A percentile compares a stretch with the other conserved stretches of the same genome.
These are phyloP conservation scores for Atlantisia rogersi DNA, from an alignment of 2,113 vertebrate species.

Conservation along the genomic window DNA sequence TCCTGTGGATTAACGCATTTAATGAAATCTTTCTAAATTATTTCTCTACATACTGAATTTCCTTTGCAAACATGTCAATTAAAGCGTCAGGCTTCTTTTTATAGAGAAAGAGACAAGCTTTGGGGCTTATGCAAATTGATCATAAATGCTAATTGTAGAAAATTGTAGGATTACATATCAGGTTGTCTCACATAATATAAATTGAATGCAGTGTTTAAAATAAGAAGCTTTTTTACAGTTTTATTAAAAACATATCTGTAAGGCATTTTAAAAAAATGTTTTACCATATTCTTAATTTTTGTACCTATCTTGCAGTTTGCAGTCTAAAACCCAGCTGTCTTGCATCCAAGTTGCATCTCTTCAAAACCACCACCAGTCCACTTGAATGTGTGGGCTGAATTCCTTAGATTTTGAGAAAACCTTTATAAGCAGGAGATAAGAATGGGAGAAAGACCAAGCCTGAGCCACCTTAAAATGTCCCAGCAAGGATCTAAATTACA, in stretches of 20 bases:
- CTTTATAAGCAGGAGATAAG: background rate
- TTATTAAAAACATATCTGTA: background rate
- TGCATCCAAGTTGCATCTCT: background rate
- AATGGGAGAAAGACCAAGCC: background rate
- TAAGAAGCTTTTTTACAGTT: background rate
- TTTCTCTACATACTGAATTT: background rate
- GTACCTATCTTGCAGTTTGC: background rate
- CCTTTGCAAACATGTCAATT: background rate
- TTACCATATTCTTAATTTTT: background rate
- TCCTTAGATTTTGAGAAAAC: conserved; percentile 4
- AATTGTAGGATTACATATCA: background rate
- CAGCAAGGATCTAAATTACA: conserved; percentile 5
- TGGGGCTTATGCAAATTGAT: conserved; percentile 1
- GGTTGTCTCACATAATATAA: background rate
- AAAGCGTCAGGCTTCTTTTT: background rate
- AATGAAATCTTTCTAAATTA: background rate
- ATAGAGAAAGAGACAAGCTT: background rate
- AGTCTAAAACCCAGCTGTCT: background rate
- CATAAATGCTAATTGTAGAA: background rate
- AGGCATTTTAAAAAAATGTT: background rate
- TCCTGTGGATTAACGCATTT: background rate
- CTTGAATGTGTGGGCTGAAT: background rate
- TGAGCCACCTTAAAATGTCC: background rate
- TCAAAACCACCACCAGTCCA: background rate
- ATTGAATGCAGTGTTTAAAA: background rate